A percentile compares a stretch with the other conserved stretches of the same genome.
phyloP scores from a whole-genome alignment of 2,888 invertebrate species.

The Lobophora halterata region DNA sequence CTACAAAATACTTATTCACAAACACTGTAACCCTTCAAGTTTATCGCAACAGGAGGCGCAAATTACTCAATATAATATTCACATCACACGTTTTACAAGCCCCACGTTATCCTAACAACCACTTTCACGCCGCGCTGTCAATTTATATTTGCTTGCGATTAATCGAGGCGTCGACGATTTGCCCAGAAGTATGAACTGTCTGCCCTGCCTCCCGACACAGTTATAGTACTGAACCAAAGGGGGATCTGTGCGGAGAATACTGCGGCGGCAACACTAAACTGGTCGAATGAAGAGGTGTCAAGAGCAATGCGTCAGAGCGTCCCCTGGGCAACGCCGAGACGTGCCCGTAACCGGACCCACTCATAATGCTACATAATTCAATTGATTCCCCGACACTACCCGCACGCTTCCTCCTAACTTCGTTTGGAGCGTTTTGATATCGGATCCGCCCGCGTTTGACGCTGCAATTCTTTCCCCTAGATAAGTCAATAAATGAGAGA shows the following conservation, averaged over 20 bases:
- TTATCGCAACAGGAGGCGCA: conserved; percentile 39
- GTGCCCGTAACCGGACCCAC: conserved; percentile 73
- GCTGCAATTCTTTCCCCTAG: conserved; percentile 59
- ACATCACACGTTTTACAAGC: conserved; percentile 63
- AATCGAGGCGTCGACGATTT: conserved; percentile 56
- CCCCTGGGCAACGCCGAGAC: conserved; percentile 51
- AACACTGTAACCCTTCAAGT: conserved; percentile 41
- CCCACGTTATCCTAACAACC: conserved; percentile 65
- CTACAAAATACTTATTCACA: conserved; percentile 30
- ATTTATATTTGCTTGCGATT: conserved; percentile 75
- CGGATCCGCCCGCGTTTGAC: conserved; percentile 74
- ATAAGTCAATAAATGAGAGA: conserved; percentile 47
- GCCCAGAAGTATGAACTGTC: no score
- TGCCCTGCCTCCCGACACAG: conserved; percentile 22
- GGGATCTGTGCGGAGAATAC: conserved; percentile 29
- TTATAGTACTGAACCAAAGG: no score
- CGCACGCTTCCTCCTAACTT: conserved; percentile 77
- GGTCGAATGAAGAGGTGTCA: conserved; percentile 73
- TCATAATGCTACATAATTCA: conserved; percentile 78
- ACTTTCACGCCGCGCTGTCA: conserved; percentile 71
- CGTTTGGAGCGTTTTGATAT: conserved; percentile 79
- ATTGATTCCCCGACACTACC: conserved; percentile 79
- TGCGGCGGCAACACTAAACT: conserved; percentile 49
- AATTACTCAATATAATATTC: conserved; percentile 62
- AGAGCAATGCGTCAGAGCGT: conserved; percentile 65